Evolutionary conservation across 2,888 invertebrate genomes (phyloP), one percentile per base, ranked within the genome.

Genomic region (Congeria kusceri): DNA sequence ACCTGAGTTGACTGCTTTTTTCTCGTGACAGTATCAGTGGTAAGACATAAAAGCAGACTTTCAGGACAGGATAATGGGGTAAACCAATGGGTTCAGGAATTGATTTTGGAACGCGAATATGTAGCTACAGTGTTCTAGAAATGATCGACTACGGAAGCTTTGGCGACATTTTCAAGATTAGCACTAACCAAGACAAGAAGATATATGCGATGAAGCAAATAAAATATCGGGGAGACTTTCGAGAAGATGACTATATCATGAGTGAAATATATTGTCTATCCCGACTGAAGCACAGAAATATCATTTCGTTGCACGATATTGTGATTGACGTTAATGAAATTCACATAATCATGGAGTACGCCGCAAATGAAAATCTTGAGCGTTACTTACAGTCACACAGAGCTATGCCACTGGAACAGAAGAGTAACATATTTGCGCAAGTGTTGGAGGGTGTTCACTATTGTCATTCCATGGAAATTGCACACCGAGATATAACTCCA

Each of bases 141-240:
- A 80, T 83, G 77, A 83, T 86, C 15, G 83, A 83, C 57, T 84
- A 80, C 27, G 87, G 85, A 39, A 82, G 84, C 47, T 87, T 87
- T 76, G 87, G 86, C 1, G 87, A 86, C 39, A 82, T 87, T 62
- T 77, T 78, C 28, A 81, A 78, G 74, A 80, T 86, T 1, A 74
- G 57, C 28, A 72, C 57, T 23, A 32, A 57, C 15, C 32, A 27
- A 49, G 68, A 73, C 18, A 73, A 83, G 7, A 57, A 57, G 13
- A 65, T 80, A 15, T 80, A 75, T 57, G 86, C 80, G 7, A 63
- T 87, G 59, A 87, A 87, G 68, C 86, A 84, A 29, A 84, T 87
- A 9, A 44, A 59, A 46, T 84, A 75, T 44, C 75, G 77, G 11
- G 84, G 84, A 13, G 64, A 77, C 47, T 62, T 86, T 25, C 62